Evolutionary conservation across 2,797 vertebrate genomes (phyloP).

Genomic region (Neoniphon sammara): DNA sequence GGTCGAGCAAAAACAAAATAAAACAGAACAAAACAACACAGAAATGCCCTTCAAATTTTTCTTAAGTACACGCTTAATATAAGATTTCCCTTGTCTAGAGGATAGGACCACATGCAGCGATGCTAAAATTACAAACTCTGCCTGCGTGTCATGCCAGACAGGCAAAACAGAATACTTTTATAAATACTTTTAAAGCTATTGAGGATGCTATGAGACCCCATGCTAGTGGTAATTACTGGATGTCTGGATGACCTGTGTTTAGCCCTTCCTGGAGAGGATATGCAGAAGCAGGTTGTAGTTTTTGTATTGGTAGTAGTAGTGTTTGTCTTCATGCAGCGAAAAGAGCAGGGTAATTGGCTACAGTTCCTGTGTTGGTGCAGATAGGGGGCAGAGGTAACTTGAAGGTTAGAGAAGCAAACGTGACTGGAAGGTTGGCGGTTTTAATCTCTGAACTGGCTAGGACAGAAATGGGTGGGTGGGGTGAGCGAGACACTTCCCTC

Average conservation of each 20-base stretch:
- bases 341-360: slow-evolving; percentile 36
- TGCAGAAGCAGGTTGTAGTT: background rate
- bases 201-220: background rate
- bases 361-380: slow-evolving; percentile 15
- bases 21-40: too few species aligned
- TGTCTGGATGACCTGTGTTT: slow-evolving; percentile 11
- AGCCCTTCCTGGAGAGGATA: background rate
- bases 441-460: slow-evolving; percentile 42
- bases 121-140: too few species aligned
- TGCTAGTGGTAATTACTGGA: slow-evolving; percentile 6
- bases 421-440: slow-evolving; percentile 51
- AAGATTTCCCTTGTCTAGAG: too few species aligned
- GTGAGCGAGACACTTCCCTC: slow-evolving; percentile 1
- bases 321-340: slow-evolving; percentile 24
- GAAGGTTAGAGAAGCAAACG: slow-evolving; percentile 50
- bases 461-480: slow-evolving; percentile 7
- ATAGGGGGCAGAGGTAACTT: slow-evolving; percentile 38
- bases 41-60: too few species aligned
- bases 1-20: too few species aligned
- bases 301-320: background rate
- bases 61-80: too few species aligned
- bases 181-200: background rate
- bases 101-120: too few species aligned
- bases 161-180: background rate
- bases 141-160: too few species aligned